phyloP scores from a whole-genome alignment of 2,113 vertebrate species.

The Rhinolophus sinicus region DNA sequence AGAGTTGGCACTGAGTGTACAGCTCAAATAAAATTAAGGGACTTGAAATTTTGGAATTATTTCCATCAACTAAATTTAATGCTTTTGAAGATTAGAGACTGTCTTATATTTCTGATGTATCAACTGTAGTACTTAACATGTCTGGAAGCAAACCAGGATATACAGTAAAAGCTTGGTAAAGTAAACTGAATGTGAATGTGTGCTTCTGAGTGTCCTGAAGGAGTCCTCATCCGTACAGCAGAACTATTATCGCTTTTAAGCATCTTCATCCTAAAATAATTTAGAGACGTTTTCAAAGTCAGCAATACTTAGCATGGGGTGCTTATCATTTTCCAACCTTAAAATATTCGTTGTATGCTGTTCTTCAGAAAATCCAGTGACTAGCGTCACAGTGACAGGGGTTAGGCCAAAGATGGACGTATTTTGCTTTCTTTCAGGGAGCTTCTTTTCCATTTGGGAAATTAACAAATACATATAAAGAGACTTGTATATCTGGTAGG shows the following conservation, averaged over 20 bases:
- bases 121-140: not conserved
- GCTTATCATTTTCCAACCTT: conserved; percentile 4
- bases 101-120: not conserved
- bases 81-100: not conserved
- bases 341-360: not conserved
- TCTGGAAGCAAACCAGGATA: not conserved
- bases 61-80: conserved; percentile 37
- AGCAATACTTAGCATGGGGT: not conserved
- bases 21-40: conserved; percentile 35
- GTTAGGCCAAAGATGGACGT: not conserved
- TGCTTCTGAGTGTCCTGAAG: not conserved
- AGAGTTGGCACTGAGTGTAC: not conserved
- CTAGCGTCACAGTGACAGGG: not conserved
- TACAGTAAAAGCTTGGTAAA: not conserved
- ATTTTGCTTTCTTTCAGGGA: not conserved
- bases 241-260: not conserved
- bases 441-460: not conserved
- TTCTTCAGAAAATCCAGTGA: not conserved
- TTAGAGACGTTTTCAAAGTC: conserved; percentile 3
- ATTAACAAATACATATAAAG: not conserved
- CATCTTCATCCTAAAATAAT: not conserved
- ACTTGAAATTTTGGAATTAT: conserved; percentile 50
- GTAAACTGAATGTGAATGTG: not conserved
- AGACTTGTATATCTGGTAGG: not conserved
- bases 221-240: not conserved